Conservation (phyloP, 2,888 invertebrate species). For the Andrena minutula region DNA sequence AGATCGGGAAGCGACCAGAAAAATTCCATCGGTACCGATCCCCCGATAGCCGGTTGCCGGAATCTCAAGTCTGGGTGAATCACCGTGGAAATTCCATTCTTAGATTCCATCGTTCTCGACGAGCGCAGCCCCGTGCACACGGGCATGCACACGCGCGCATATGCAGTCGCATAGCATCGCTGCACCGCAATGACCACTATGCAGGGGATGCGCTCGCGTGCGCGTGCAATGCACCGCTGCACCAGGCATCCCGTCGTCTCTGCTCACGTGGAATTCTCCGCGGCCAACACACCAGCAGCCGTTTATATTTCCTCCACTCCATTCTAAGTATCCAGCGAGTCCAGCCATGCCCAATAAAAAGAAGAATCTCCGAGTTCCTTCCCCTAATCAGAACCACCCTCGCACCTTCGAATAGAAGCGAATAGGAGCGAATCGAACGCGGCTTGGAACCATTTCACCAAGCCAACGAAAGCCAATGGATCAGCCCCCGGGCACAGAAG, state of each 20-base stretch:
- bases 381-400: too few species aligned
- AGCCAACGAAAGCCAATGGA: background rate
- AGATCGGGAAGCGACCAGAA: slow-evolving; percentile 12
- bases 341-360: too few species aligned
- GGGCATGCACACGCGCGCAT: slow-evolving; percentile 28
- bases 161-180: slow-evolving; percentile 69
- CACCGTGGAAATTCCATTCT: slow-evolving; percentile 58
- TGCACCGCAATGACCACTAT: slow-evolving; percentile 77
- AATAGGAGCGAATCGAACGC: background rate
- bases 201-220: slow-evolving; percentile 64
- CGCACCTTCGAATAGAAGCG: background rate
- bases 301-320: background rate
- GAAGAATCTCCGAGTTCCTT: too few species aligned
- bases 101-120: slow-evolving; percentile 45
- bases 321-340: too few species aligned
- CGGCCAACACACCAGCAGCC: slow-evolving; percentile 33
- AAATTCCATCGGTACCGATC: background rate
- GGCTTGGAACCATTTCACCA: background rate
- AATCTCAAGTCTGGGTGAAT: slow-evolving; percentile 33
- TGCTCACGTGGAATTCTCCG: slow-evolving; percentile 50
- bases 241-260: slow-evolving; percentile 43
- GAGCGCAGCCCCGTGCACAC: background rate
- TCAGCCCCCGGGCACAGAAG: background rate
- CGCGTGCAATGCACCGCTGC: slow-evolving; percentile 66
- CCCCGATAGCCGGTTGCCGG: slow-evolving; percentile 19